A percentile compares a stretch with the other conserved stretches of the same genome.
These are phyloP conservation scores for Oncorhynchus mykiss DNA, from an alignment of 2,113 vertebrate species.

Conservation along the genomic window DNA sequence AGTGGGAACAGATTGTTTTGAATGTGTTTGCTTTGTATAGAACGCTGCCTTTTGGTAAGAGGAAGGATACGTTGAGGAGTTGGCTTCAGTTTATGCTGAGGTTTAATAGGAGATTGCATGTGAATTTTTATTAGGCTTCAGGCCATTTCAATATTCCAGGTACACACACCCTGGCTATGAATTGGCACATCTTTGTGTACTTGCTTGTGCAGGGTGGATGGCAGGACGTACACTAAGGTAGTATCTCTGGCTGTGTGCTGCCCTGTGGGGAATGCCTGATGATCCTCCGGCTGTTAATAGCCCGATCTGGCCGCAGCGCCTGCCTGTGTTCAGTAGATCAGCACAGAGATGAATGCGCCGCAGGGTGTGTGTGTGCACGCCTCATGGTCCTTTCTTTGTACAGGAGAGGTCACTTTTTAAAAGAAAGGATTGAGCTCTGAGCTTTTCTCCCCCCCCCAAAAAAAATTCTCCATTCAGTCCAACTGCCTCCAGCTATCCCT, in stretches of 20 bases:
- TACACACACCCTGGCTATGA: too few relatives aligned
- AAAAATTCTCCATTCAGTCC: too few relatives aligned
- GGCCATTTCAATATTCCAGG: too few relatives aligned
- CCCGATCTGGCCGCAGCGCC: constrained; percentile 38
- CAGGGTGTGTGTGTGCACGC: constrained; percentile 8
- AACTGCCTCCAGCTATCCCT: too few relatives aligned
- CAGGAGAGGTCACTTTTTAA: too few relatives aligned
- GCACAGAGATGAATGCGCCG: constrained; percentile 24
- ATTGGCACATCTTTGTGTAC: not conserved
- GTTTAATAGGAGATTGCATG: not conserved
- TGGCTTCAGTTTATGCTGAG: not conserved
- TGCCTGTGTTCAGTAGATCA: constrained; percentile 43
- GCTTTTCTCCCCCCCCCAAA: too few relatives aligned
- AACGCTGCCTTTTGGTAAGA: not conserved
- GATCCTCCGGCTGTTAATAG: constrained; percentile 72
- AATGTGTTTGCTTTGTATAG: not conserved
- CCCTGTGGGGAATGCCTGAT: constrained; percentile 59
- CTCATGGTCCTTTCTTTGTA: not conserved
- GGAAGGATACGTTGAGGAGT: not conserved
- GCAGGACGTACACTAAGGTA: too few relatives aligned
- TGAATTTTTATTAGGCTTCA: too few relatives aligned
- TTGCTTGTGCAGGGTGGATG: not conserved
- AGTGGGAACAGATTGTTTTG: not conserved
- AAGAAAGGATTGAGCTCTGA: too few relatives aligned
- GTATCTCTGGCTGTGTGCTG: constrained; percentile 12